Base-by-base conservation (phyloP, 2,797 vertebrate species). In the Setipinna tenuifilis region DNA sequence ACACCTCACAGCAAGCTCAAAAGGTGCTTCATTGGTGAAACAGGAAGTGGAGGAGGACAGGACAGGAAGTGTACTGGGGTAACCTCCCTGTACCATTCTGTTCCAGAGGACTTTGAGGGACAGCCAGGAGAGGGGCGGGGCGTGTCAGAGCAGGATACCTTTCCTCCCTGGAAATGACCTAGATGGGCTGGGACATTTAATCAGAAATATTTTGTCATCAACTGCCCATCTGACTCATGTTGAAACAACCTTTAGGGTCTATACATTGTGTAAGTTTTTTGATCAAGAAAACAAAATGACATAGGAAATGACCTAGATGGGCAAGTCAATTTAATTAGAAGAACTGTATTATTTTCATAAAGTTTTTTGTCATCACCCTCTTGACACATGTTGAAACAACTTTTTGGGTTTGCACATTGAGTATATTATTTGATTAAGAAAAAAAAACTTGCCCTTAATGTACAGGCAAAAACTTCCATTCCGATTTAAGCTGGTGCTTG, bases 131-230 rank as follows among this genome's bases (percentile, higher is more conserved):
- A 78, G 17, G 68, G 16, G 35, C 10, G 35, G 28, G 6, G 14
- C 16, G 0, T 41, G 9, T 44, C 6, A 19, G 17, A 6, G 35
- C 19, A 11, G 17, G 2, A 17, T 21, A 78, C 71, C 71, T 78
- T 78, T 78, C 71, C 71, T 78, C 71, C 9, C 71, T 44, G 71
- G 71, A 78, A 78, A 78, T 78, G 71, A 78, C 71, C 35, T 41
- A 21, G 5, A 35, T 14, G 65, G 65, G 28, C 25, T 31, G 65
- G 28, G 25, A 11, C 62, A 11, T n/a, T 12, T 65, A 65, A 65
- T 65, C 62, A 65, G 23, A 65, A 68, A 12, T 3, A 23, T 68
- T 25, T 11, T 12, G 10, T 68, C 62, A 68, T 41, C 11, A 14
- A 14, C 23, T 68, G 2, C 25, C 50, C 50, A 3, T 9, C 50